These are phyloP conservation scores for Prenolepis imparis DNA, from an alignment of 2,888 invertebrate genomes.

Conservation along the genomic window DNA sequence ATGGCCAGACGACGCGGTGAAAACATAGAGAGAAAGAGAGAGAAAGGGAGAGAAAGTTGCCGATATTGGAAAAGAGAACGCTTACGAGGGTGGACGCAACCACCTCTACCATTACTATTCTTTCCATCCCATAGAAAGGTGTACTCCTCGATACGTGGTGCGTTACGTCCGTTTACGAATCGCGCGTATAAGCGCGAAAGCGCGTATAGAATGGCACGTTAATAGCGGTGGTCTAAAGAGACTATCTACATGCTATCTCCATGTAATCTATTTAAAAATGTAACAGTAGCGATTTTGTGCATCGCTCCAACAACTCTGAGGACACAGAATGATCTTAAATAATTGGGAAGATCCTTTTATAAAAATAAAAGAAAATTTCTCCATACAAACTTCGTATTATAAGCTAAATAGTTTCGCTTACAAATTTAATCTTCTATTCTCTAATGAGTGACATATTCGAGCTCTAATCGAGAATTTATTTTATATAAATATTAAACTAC, in stretches of 20 bases:
- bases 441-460: neutral
- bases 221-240: constrained; percentile 5
- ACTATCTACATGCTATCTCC: neutral
- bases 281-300: constrained; percentile 6
- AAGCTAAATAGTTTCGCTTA: neutral
- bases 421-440: neutral
- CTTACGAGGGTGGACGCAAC: constrained; percentile 51
- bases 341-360: neutral
- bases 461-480: neutral
- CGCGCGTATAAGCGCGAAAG: constrained; percentile 31
- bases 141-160: constrained; percentile 42
- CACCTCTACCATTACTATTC: constrained; percentile 48
- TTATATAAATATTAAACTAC: neutral
- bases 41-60: constrained; percentile 8
- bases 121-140: constrained; percentile 57
- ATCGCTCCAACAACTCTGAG: neutral
- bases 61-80: constrained; percentile 25
- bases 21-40: constrained; percentile 21
- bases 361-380: neutral
- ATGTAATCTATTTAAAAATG: neutral
- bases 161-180: constrained; percentile 56
- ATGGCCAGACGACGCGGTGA: constrained; percentile 5
- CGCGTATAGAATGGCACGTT: constrained; percentile 18
- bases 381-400: neutral
- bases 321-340: neutral